phyloP scores from a whole-genome alignment of 1,140 invertebrate genomes.

The Drosophila murphyi region DNA sequence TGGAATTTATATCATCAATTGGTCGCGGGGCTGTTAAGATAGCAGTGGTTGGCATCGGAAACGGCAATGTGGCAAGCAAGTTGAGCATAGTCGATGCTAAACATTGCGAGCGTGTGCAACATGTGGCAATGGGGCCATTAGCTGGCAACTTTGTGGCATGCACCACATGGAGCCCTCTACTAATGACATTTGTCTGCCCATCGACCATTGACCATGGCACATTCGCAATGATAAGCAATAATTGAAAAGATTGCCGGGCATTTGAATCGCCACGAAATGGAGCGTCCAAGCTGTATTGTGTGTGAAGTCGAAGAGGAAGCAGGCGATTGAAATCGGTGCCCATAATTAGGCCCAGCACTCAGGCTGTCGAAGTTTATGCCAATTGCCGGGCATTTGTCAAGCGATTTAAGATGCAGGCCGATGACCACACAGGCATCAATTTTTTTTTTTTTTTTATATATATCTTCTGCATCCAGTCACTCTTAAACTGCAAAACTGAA shows the following conservation, averaged over 20 bases:
- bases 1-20: constrained; percentile 65
- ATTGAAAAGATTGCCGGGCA: constrained; percentile 77
- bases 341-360: constrained; percentile 47
- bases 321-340: constrained; percentile 24
- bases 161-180: constrained; percentile 29
- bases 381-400: constrained; percentile 52
- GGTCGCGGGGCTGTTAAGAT: constrained; percentile 50
- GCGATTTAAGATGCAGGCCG: constrained; percentile 36
- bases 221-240: constrained; percentile 76
- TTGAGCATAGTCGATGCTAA: constrained; percentile 12
- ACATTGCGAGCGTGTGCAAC: constrained; percentile 36
- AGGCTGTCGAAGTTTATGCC: constrained; percentile 38
- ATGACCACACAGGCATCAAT: constrained; percentile 36
- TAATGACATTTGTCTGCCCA: constrained; percentile 52
- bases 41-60: constrained; percentile 2
- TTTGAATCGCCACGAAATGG: constrained; percentile 66
- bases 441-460: too few species aligned
- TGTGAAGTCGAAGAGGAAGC: constrained; percentile 17
- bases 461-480: neutral
- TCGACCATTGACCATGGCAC: constrained; percentile 36
- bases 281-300: constrained; percentile 35
- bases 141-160: constrained; percentile 60
- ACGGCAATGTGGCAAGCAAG: too few species aligned
- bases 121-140: constrained; percentile 53
- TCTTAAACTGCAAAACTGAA: constrained; percentile 23